Evolutionary conservation across 2,797 vertebrate genomes (phyloP).

Genomic region (Poecilia velifera): DNA sequence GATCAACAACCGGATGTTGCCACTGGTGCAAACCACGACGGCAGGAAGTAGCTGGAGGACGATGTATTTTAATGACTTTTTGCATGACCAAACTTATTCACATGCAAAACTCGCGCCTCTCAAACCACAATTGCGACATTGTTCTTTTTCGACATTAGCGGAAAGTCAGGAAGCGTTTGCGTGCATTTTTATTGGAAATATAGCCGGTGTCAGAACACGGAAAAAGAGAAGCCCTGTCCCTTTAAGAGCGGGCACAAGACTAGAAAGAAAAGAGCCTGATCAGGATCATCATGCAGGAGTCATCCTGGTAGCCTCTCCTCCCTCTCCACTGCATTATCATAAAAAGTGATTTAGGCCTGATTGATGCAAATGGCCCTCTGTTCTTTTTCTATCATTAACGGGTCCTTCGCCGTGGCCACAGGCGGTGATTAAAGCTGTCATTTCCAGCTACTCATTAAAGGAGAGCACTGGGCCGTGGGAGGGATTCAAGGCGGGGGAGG

Average conservation of each 20-base stretch:
- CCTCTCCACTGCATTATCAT: slow-evolving; percentile 97
- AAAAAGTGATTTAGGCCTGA: slow-evolving; percentile 99
- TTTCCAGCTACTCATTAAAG: slow-evolving; percentile 99
- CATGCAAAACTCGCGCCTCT: no score
- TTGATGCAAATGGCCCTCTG: slow-evolving; percentile 99
- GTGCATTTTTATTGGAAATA: no score
- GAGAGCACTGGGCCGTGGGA: slow-evolving; percentile 85
- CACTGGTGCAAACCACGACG: no score
- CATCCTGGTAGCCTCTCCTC: slow-evolving; percentile 86
- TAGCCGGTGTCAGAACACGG: not conserved
- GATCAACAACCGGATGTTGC: no score
- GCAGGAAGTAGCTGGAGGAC: no score
- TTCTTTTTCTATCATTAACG: slow-evolving; percentile 98
- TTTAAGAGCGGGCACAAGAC: slow-evolving; percentile 54
- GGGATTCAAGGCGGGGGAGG: slow-evolving; percentile 77
- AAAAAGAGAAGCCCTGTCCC: slow-evolving; percentile 25
- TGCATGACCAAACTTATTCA: no score
- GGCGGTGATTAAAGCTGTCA: slow-evolving; percentile 99
- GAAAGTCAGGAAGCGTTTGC: no score
- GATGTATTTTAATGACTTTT: no score
- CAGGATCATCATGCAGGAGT: slow-evolving; percentile 89
- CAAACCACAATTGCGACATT: no score
- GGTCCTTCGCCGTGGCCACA: slow-evolving; percentile 96
- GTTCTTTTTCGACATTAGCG: no score
- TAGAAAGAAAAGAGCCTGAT: slow-evolving; percentile 50